Conservation (phyloP, 92 coral and sea anemone species). For the Palythoa grandiflora region DNA sequence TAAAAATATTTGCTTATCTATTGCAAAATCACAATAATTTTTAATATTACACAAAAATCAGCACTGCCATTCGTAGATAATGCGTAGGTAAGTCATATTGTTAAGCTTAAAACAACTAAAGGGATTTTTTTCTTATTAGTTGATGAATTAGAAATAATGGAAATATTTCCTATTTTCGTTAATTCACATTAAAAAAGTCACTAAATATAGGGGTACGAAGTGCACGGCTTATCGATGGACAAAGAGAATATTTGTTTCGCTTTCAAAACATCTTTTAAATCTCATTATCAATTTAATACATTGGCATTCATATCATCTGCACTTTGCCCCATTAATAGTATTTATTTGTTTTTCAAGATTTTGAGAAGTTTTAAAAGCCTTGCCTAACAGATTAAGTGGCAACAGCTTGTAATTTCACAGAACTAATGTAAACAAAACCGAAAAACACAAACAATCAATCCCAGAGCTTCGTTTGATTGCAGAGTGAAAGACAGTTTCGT, state of each 20-base stretch:
- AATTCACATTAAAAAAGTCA: background rate
- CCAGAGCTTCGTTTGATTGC: background rate
- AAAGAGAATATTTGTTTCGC: background rate
- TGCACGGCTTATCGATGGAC: background rate
- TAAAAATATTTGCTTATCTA: background rate
- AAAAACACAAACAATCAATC: background rate
- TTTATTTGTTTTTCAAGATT: background rate
- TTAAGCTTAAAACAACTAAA: background rate
- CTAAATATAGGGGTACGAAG: background rate
- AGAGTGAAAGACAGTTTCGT: background rate
- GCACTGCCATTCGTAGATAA: background rate
- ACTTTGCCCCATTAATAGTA: background rate
- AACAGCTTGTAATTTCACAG: background rate
- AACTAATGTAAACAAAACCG: background rate
- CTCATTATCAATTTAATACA: background rate
- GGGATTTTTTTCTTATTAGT: background rate
- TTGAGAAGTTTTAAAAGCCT: background rate
- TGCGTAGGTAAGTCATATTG: too few relatives aligned
- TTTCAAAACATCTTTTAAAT: background rate
- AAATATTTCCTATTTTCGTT: background rate
- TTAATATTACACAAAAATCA: background rate
- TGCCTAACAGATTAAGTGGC: background rate
- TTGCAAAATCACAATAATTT: background rate
- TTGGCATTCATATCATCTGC: background rate
- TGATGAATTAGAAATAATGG: background rate